These are phyloP conservation scores for Sebastes oblongus DNA, from an alignment of 2,797 vertebrate genomes.

Conservation along the genomic window DNA sequence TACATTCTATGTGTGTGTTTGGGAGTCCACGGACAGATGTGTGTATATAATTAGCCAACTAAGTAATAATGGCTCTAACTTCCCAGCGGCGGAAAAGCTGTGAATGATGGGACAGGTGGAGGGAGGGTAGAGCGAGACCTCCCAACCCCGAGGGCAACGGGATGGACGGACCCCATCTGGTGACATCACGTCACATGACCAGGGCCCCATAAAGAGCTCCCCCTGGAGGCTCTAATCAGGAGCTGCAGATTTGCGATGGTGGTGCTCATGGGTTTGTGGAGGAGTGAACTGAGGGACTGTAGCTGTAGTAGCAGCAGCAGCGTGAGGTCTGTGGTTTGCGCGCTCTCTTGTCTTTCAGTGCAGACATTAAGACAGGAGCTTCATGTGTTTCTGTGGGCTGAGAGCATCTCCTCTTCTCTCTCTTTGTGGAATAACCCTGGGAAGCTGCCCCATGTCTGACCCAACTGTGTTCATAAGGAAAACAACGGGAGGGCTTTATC, in stretches of 20 bases:
- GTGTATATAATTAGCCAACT: conserved; percentile 71
- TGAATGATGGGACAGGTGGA: conserved; percentile 79
- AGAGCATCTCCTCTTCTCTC: conserved; percentile 37
- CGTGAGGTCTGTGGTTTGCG: conserved; percentile 30
- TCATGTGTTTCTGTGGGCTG: conserved; percentile 39
- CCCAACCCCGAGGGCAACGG: conserved; percentile 47
- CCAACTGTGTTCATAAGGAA: conserved; percentile 50
- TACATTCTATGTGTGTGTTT: conserved; percentile 22
- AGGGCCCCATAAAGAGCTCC: conserved; percentile 36
- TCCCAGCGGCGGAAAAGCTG: conserved; percentile 52
- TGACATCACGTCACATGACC: conserved; percentile 52
- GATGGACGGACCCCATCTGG: conserved; percentile 60
- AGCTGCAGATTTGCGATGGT: background rate
- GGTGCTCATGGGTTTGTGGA: conserved; percentile 5
- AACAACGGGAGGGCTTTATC: conserved; percentile 55
- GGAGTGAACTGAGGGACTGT: conserved; percentile 23
- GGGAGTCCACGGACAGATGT: conserved; percentile 63
- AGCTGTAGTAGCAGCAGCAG: conserved; percentile 51
- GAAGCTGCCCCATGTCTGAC: conserved; percentile 64
- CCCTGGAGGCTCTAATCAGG: conserved; percentile 32
- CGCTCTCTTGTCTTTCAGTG: conserved; percentile 10
- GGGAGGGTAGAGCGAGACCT: conserved; percentile 27
- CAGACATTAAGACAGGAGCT: conserved; percentile 15
- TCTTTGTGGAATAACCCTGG: conserved; percentile 45
- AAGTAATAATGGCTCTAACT: conserved; percentile 76